These are phyloP conservation scores for Gandaritis pyraliata DNA, from an alignment of 2,888 invertebrate species.

Conservation along the genomic window DNA sequence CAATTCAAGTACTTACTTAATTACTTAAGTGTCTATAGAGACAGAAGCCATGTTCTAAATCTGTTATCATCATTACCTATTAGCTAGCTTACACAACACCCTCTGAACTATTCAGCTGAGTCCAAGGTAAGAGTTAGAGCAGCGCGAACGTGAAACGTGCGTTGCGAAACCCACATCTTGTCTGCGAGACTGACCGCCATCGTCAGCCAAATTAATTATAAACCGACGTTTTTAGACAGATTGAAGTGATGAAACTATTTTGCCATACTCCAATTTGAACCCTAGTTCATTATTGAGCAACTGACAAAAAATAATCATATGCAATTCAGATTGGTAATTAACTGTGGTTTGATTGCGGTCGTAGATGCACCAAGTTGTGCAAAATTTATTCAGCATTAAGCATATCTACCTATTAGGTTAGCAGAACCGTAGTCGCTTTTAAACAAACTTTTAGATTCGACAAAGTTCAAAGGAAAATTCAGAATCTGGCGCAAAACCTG, in stretches of 20 bases:
- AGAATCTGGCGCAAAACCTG: conserved; percentile 35
- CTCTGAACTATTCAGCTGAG: conserved; percentile 43
- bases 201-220: conserved; percentile 60
- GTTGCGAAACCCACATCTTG: conserved; percentile 64
- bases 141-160: conserved; percentile 57
- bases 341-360: conserved; percentile 35
- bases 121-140: conserved; percentile 67
- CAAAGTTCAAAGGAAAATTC: conserved; percentile 22
- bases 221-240: conserved; percentile 49
- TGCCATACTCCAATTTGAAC: conserved; percentile 47
- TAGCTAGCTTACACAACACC: conserved; percentile 36
- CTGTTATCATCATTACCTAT: neutral
- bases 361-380: conserved; percentile 30
- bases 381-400: conserved; percentile 17
- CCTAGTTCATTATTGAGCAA: conserved; percentile 44
- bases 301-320: conserved; percentile 36
- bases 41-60: conserved; percentile 1
- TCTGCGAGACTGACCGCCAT: conserved; percentile 55
- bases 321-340: conserved; percentile 30
- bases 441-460: conserved; percentile 22
- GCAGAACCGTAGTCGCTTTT: conserved; percentile 8
- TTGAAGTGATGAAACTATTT: conserved; percentile 48
- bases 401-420: neutral
- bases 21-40: neutral
- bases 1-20: neutral